Evolutionary conservation across 1,140 invertebrate species (phyloP), one percentile per base, ranked within the genome.

Genomic region (Portunus trituberculatus): DNA sequence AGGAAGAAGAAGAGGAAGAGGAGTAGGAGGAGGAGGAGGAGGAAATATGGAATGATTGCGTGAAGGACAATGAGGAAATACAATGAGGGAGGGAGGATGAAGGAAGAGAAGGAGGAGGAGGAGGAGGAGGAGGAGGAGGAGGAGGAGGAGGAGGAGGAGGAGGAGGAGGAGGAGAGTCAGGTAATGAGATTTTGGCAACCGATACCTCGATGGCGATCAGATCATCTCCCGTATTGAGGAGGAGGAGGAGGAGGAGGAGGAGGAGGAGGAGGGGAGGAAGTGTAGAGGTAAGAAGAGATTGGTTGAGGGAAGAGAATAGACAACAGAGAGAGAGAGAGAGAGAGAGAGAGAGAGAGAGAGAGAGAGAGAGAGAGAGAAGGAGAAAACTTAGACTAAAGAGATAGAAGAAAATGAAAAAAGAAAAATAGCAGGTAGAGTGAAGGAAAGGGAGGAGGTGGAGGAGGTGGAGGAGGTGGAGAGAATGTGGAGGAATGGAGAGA

Each of bases 221-320:
- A 28, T 31, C 39, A 39, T 45, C 4, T 45, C 25, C 67, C 67
- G 32, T 12, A 45, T 25, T 28, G 28, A 48, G 87, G 12, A 48
- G 28, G 87, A 89, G 87, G 32, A 48, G 67, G 67, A 76, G 32
- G 87, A 89, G 87, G 31, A 48, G 31, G 46, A n/a, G 87, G 29
- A 29, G 31, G 87, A 89, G 46, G 87, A 48, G 32, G 87, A 45
- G 7, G 14, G 45, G 46, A 6, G n/a, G 84, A 29, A 10, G 4
- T 31, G 39, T 39, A 39, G 39, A 2, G 52, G 12, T 59, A 59
- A 59, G 52, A 59, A 59, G 39, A 39, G 1, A 39, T 39, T 39
- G 39, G 0, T 59, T 2, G 52, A 59, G 10, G 25, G 10, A 28
- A 29, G 25, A 29, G 83, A n/a, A 29, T 0, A 16, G 28, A 25